Evolutionary conservation across 2,888 invertebrate species (phyloP), one percentile per base, ranked within the genome.

Genomic region (Phyllotreta striolata): DNA sequence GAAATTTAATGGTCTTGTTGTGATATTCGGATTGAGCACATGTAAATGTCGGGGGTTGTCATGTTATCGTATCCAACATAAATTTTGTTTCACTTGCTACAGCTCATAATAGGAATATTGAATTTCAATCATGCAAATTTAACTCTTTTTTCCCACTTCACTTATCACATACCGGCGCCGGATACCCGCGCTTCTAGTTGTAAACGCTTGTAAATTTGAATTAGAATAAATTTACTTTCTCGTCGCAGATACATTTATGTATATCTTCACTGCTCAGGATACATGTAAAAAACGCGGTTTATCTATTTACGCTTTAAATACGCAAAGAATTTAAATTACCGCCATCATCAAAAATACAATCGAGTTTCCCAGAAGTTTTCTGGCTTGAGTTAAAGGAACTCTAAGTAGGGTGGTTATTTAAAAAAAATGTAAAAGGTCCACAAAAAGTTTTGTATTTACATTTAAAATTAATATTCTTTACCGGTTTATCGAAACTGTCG

Each of bases 151-250:
- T 58, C 51, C 9, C 58, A 58, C 41, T 58, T 58, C 58, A 58
- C 51, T 58, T 58, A 51, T 51, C 40, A 58, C 46, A 41, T 51
- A 58, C 58, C 49, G 40, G 14, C 34, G 4, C 35, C 40, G 37
- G 37, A 37, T 51, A 51, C 47, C 10, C 40, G 40, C 47, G 34
- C 39, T 39, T 49, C 57, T 40, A 10, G 35, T 57, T 57, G 57
- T 57, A 57, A 57, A 57, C 12, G 58, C 58, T 41, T 58, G 58
- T 58, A 58, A 58, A 58, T 58, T 58, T 44, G 41, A 58, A 51
- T 58, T 58, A 58, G 58, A 58, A 58, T 58, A 58, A 49, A 58
- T 58, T 58, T 58, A 51, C 51, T 58, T 49, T 37, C 51, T 41
- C 14, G 12, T 51, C 51, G 39, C 12, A 49, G 37, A 58, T 56